phyloP scores from a whole-genome alignment of 2,797 vertebrate species.

The Ctenopoma kingsleyae region DNA sequence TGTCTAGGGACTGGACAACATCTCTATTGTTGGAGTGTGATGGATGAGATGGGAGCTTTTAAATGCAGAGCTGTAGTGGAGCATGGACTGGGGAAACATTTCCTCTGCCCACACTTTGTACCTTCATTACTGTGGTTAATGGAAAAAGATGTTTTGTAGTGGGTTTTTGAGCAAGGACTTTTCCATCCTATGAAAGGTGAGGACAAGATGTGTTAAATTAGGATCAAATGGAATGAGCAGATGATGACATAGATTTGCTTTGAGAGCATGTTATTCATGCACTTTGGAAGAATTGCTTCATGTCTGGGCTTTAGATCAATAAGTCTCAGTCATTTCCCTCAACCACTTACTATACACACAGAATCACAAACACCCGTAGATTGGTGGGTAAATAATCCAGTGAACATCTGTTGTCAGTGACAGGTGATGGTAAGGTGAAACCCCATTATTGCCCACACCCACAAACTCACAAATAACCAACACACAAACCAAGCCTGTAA shows the following conservation, averaged over 20 bases:
- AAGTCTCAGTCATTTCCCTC: neutral
- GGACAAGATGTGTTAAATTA: constrained; percentile 53
- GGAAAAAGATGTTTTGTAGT: constrained; percentile 29
- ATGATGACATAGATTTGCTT: constrained; percentile 44
- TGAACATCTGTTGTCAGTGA: constrained; percentile 70
- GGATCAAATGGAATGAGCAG: constrained; percentile 40
- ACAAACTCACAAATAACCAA: constrained; percentile 43
- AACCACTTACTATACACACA: constrained; percentile 7
- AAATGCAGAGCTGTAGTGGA: constrained; percentile 34
- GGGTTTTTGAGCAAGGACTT: constrained; percentile 21
- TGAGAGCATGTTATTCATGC: constrained; percentile 11
- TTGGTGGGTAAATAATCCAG: constrained; percentile 44
- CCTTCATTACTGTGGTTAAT: constrained; percentile 45
- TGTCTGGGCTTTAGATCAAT: constrained; percentile 30
- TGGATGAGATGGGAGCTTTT: constrained; percentile 66
- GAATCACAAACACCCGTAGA: constrained; percentile 20
- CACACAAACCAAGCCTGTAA: constrained; percentile 27
- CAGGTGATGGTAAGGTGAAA: constrained; percentile 74
- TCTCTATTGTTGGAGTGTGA: constrained; percentile 76
- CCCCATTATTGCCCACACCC: constrained; percentile 33
- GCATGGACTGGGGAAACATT: constrained; percentile 15
- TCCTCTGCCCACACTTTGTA: constrained; percentile 41
- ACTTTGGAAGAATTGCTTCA: constrained; percentile 31
- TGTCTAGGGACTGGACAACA: constrained; percentile 63
- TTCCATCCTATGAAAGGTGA: constrained; percentile 44